Base-by-base conservation (phyloP, 2,888 invertebrate genomes). In the Myathropa florea region DNA sequence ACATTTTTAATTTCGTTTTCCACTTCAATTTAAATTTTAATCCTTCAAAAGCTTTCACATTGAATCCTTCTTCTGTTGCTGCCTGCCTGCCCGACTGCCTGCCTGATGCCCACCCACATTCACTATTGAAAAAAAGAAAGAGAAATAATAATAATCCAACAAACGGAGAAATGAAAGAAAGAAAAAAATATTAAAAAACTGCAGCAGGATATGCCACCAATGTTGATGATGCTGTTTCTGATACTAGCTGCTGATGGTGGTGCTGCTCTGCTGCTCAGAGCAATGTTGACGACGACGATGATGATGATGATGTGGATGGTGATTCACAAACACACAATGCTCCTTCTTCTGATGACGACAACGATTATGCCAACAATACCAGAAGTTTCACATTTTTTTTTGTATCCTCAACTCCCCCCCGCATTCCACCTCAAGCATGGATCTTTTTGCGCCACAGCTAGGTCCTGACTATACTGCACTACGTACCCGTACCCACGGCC, bases 21-120 rank as follows among this genome's bases (percentile, higher is more conserved):
- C 85, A 85, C 76, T 85, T 82, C 82, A 85, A 85, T 85, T 85
- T 85, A 81, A 82, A 82, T 81, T 85, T 85, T 85, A 85, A 85
- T 85, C 82, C 82, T 77, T 85, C 85, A 85, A 85, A 82, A 85
- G 85, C 85, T 85, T 85, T 85, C 85, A 81, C 72, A 77, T 80
- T 76, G 77, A 77, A 81, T 85, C 59, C 68, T 77, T 86, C 78
- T 80, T 28, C 73, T 83, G 39, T 81, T 80, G 59, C 67, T 80
- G 63, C 23, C 33, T 68, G 46, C 68, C 83, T 87, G 53, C 28
- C 73, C 77, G 70, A 76, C 55, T 21, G 10, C 21, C 57, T n/a
- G 12, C 9, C 57, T 14, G 14, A 3, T 24, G 12, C 24, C 57
- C 14, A 24, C 24, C 57, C 24, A 26, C 24, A 26, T 75, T 87